These are phyloP conservation scores for Corynorhinus townsendii DNA, from an alignment of 2,113 vertebrate genomes.

Conservation along the genomic window DNA sequence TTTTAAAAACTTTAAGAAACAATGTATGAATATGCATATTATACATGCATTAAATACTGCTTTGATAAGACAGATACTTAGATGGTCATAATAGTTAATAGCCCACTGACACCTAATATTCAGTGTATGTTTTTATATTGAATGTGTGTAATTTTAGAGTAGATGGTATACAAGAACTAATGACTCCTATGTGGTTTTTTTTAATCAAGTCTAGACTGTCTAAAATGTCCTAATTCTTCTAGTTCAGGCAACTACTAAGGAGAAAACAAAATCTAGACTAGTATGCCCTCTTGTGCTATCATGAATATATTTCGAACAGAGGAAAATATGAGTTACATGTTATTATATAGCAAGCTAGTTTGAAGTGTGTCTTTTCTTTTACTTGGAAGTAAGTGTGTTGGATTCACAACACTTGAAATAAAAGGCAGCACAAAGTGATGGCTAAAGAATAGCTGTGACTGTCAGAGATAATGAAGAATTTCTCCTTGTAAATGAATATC, in stretches of 20 bases:
- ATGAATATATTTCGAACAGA: neutral
- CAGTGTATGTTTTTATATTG: neutral
- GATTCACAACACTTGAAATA: neutral
- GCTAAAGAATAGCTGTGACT: neutral
- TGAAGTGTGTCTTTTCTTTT: neutral
- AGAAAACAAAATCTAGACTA: neutral
- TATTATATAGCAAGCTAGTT: neutral
- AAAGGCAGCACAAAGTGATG: neutral
- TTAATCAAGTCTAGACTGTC: neutral
- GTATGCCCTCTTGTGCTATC: neutral
- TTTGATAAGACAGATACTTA: neutral
- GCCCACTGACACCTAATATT: neutral
- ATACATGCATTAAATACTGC: neutral
- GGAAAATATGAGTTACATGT: neutral
- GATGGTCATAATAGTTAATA: neutral
- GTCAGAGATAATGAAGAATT: neutral
- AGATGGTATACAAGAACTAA: neutral
- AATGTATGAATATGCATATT: neutral
- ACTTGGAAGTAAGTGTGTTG: neutral
- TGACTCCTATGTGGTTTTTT: neutral
- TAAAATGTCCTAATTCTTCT: slow-evolving; percentile 17
- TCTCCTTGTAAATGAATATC: neutral
- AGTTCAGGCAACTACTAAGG: neutral
- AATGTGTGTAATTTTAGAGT: neutral
- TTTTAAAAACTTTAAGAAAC: neutral